phyloP scores from a whole-genome alignment of 1,140 invertebrate species.

The Aphidius ervi region DNA sequence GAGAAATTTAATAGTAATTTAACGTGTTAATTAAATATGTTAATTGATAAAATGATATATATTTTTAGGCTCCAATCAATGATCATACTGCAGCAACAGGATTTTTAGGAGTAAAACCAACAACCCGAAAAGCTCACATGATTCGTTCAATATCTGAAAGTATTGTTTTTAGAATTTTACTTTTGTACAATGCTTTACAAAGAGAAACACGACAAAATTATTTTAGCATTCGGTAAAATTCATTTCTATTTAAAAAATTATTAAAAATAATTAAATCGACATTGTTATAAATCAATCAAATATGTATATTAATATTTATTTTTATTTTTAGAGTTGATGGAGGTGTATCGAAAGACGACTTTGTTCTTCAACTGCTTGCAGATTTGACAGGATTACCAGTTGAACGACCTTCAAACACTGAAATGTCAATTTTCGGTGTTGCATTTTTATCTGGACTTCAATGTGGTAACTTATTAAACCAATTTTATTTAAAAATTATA shows the following conservation, averaged over 20 bases:
- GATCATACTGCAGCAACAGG: conserved; percentile 77
- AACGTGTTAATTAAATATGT: conserved; percentile 6
- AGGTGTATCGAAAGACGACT: conserved; percentile 89
- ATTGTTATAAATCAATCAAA: conserved; percentile 11
- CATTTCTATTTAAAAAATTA: conserved; percentile 13
- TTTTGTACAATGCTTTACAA: conserved; percentile 69
- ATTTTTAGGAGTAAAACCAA: conserved; percentile 80
- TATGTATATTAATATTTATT: conserved; percentile 1
- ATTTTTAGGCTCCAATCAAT: conserved; percentile 76
- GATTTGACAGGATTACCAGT: conserved; percentile 73
- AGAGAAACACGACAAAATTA: conserved; percentile 62
- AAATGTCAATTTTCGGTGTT: conserved; percentile 76
- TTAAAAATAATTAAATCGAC: conserved; percentile 4
- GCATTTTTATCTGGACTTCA: conserved; percentile 78
- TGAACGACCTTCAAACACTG: conserved; percentile 63
- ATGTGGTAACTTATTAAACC: conserved; percentile 54
- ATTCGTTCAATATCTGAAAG: conserved; percentile 82
- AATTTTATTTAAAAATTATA: neutral
- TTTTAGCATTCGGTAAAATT: conserved; percentile 58
- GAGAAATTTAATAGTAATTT: conserved; percentile 5
- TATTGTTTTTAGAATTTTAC: conserved; percentile 76
- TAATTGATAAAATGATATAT: neutral
- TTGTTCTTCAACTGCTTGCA: conserved; percentile 81
- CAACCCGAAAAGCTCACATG: conserved; percentile 74
- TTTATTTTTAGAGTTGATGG: conserved; percentile 72